phyloP scores from a whole-genome alignment of 2,888 invertebrate species.

The Idaea biselata region DNA sequence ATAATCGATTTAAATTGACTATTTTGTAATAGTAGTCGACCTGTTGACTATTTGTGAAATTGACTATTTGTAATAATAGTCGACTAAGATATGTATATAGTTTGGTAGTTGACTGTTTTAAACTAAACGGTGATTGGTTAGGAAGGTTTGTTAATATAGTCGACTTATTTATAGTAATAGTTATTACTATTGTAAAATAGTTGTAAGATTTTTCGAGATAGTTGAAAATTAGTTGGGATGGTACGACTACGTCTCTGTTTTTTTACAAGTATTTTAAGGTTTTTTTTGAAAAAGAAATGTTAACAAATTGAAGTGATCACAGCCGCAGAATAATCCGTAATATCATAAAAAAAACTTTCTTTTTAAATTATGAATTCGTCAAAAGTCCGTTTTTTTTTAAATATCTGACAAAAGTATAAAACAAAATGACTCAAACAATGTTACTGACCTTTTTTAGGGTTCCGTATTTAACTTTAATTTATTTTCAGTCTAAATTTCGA shows the following conservation, averaged over 20 bases:
- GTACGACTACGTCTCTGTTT: background rate
- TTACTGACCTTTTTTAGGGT: too few species aligned
- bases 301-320: background rate
- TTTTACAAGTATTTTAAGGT: background rate
- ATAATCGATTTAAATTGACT: background rate
- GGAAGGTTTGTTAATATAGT: background rate
- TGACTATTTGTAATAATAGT: background rate
- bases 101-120: background rate
- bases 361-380: background rate
- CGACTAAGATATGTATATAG: slow-evolving; percentile 1
- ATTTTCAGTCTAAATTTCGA: too few species aligned
- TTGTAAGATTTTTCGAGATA: background rate
- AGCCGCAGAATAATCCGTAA: background rate
- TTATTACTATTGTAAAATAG: background rate
- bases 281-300: background rate
- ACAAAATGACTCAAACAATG: background rate
- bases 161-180: background rate
- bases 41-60: background rate
- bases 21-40: background rate
- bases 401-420: background rate
- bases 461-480: too few species aligned
- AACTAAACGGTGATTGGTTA: background rate
- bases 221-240: background rate
- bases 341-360: background rate
- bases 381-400: background rate